A percentile compares a stretch with the other conserved stretches of the same genome.
Evolutionary conservation across 2,797 vertebrate species (phyloP).

Genomic region (Notamacropus eugenii): DNA sequence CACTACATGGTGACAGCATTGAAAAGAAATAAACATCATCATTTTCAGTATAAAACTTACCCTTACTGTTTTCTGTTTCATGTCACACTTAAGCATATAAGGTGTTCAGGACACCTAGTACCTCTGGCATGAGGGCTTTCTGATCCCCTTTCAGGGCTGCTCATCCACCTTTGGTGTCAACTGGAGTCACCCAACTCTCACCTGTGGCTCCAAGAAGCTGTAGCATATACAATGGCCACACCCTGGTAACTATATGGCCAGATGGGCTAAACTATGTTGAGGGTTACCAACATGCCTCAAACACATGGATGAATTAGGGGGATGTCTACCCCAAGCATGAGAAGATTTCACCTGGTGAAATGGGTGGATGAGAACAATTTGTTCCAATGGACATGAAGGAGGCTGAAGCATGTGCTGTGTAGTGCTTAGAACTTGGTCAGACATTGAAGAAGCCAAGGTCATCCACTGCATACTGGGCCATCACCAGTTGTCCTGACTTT

Average conservation of each 20-base stretch:
- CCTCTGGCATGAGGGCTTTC: neutral
- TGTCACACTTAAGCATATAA: neutral
- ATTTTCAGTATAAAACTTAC: slow-evolving; percentile 2
- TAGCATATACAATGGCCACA: neutral
- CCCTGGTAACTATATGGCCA: neutral
- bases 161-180: neutral
- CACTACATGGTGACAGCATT: neutral
- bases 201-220: neutral
- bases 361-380: neutral
- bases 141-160: neutral
- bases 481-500: neutral
- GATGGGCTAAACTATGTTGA: too few species aligned
- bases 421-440: neutral
- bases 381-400: neutral
- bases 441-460: neutral
- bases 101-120: neutral
- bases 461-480: neutral
- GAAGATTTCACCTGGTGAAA: neutral
- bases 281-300: too few species aligned
- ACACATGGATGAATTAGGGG: too few species aligned
- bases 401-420: neutral
- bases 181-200: neutral
- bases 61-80: neutral
- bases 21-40: neutral
- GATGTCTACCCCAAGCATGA: too few species aligned